phyloP scores from a whole-genome alignment of 2,888 invertebrate species.

The Dasysyrphus albostriatus region DNA sequence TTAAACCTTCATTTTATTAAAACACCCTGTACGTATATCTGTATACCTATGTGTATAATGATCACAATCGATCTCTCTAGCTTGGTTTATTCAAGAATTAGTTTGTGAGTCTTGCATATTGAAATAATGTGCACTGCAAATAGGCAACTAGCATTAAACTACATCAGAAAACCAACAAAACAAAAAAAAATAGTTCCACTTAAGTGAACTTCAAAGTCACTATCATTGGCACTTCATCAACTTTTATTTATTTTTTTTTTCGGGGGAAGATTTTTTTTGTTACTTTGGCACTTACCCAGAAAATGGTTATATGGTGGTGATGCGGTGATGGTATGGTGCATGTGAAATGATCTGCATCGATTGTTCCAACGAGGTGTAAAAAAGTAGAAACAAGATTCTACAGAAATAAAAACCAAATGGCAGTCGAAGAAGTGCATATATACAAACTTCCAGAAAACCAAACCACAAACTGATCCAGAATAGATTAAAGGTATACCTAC shows the following conservation, averaged over 20 bases:
- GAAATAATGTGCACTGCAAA: conserved; percentile 70
- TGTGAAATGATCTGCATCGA: conserved; percentile 74
- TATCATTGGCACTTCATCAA: conserved; percentile 76
- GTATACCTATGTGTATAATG: not conserved
- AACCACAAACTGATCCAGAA: conserved; percentile 55
- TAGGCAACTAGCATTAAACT: conserved; percentile 58
- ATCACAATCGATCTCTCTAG: conserved; percentile 67
- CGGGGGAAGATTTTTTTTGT: conserved; percentile 54
- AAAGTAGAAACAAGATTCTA: conserved; percentile 71
- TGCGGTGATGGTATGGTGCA: conserved; percentile 39
- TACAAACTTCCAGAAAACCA: conserved; percentile 55
- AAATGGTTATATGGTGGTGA: conserved; percentile 4
- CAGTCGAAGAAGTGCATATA: not conserved
- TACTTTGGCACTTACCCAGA: conserved; percentile 52
- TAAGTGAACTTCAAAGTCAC: conserved; percentile 66
- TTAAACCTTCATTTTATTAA: not conserved
- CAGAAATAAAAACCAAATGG: conserved; percentile 60
- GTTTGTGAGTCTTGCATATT: conserved; percentile 63
- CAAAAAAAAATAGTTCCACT: conserved; percentile 50
- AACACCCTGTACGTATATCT: conserved; percentile 11
- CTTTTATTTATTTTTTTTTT: conserved; percentile 44
- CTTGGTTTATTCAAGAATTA: conserved; percentile 54
- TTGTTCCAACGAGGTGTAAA: conserved; percentile 75
- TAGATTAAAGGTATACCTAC: conserved; percentile 33
- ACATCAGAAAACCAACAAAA: conserved; percentile 28